phyloP scores from a whole-genome alignment of 2,113 vertebrate species.

The Ictidomys tridecemlineatus region DNA sequence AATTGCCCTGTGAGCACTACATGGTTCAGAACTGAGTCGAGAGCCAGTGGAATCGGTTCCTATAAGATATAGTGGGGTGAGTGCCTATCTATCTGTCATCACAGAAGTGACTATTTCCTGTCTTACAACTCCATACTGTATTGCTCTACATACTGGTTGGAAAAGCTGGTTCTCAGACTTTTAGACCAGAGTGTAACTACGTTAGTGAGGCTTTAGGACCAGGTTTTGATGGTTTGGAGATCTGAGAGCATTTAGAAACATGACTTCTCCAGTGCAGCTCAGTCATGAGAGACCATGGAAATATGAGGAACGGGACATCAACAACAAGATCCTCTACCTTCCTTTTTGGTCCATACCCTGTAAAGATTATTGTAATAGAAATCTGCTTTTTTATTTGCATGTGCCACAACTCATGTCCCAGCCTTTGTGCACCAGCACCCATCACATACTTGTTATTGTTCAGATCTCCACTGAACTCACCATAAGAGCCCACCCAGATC shows the following conservation, averaged over 20 bases:
- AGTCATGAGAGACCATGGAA: background rate
- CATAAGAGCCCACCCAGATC: background rate
- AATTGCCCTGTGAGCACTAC: background rate
- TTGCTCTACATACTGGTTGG: background rate
- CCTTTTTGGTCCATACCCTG: background rate
- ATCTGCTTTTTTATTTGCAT: background rate
- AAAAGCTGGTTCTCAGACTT: background rate
- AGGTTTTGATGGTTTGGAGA: background rate
- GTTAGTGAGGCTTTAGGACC: background rate
- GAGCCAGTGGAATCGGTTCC: background rate
- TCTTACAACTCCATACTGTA: background rate
- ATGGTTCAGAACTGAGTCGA: background rate
- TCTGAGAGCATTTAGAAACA: background rate
- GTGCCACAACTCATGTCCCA: background rate
- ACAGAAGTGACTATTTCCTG: background rate
- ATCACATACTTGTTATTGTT: background rate
- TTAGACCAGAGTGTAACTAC: background rate
- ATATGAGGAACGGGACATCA: background rate
- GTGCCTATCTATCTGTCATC: background rate
- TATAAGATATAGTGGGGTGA: too few relatives aligned
- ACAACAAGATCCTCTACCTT: background rate
- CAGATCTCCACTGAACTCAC: background rate
- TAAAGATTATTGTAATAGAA: conserved; percentile 7
- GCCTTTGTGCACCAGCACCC: background rate
- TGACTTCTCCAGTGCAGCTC: background rate